phyloP scores from a whole-genome alignment of 2,888 invertebrate genomes.

The Nymphalis c-album region DNA sequence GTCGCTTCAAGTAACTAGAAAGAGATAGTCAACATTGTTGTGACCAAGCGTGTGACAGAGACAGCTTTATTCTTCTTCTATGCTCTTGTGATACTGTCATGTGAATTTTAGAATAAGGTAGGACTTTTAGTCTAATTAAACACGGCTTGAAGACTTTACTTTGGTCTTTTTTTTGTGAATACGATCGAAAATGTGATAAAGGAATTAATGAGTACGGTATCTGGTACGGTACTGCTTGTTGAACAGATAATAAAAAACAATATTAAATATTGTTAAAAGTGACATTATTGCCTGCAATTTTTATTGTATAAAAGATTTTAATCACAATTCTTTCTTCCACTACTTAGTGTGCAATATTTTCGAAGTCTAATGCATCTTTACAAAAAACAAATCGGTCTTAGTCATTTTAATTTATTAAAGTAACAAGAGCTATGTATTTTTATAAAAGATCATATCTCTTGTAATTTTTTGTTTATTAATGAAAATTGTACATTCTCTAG shows the following conservation, averaged over 20 bases:
- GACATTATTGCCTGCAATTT: not conserved
- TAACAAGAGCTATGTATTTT: conserved; percentile 7
- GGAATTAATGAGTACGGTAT: conserved; percentile 13
- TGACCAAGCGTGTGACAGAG: conserved; percentile 23
- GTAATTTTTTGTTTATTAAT: not conserved
- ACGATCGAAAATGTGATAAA: conserved; percentile 30
- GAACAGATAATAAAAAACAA: conserved; percentile 26
- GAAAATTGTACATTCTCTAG: not conserved
- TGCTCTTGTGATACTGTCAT: conserved; percentile 28
- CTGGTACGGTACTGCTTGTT: conserved; percentile 5
- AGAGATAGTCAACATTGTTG: conserved; percentile 15
- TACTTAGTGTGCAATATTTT: conserved; percentile 10
- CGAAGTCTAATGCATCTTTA: not conserved
- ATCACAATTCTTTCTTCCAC: not conserved
- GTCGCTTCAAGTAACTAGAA: conserved; percentile 57
- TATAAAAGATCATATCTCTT: conserved; percentile 9
- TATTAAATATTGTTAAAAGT: conserved; percentile 33
- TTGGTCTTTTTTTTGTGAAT: conserved; percentile 18
- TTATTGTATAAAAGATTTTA: not conserved
- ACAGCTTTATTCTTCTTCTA: conserved; percentile 21
- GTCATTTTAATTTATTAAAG: conserved; percentile 1
- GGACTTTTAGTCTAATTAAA: conserved; percentile 22
- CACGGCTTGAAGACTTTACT: conserved; percentile 23
- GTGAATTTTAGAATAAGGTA: conserved; percentile 25
- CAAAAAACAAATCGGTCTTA: not conserved